These are phyloP conservation scores for Carcina quercana DNA, from an alignment of 2,888 invertebrate species.

Conservation along the genomic window DNA sequence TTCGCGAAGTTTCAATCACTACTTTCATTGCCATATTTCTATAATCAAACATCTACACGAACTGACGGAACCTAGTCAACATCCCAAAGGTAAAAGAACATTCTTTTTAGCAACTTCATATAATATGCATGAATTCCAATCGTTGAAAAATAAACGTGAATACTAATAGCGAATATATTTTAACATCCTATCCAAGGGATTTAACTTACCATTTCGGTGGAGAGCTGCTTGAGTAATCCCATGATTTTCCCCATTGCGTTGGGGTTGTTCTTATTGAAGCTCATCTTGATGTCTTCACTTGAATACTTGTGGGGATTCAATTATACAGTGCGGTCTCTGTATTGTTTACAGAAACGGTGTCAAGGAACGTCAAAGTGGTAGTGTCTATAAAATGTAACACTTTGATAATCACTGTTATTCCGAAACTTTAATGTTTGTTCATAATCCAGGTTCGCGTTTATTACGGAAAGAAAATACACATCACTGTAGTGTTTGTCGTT, in stretches of 20 bases:
- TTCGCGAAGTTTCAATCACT: slow-evolving; percentile 28
- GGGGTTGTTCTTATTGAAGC: slow-evolving; percentile 70
- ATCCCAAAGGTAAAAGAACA: too few relatives aligned
- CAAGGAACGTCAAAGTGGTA: slow-evolving; percentile 64
- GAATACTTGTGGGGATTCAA: slow-evolving; percentile 13
- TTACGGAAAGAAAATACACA: slow-evolving; percentile 44
- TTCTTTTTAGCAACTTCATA: neutral
- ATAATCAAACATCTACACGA: too few relatives aligned
- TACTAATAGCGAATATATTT: slow-evolving; percentile 5
- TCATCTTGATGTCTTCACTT: slow-evolving; percentile 54
- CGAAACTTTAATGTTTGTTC: slow-evolving; percentile 35
- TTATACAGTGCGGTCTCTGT: slow-evolving; percentile 15
- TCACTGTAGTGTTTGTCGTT: slow-evolving; percentile 33
- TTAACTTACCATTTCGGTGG: slow-evolving; percentile 67
- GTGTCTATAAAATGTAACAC: slow-evolving; percentile 50
- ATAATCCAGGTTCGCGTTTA: slow-evolving; percentile 55
- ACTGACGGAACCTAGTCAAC: too few relatives aligned
- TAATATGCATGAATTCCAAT: slow-evolving; percentile 17
- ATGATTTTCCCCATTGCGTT: slow-evolving; percentile 68
- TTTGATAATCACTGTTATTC: slow-evolving; percentile 10
- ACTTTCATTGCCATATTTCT: too few relatives aligned
- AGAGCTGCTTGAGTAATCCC: slow-evolving; percentile 67
- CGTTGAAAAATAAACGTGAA: slow-evolving; percentile 16
- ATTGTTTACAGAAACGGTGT: slow-evolving; percentile 25
- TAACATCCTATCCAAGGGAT: slow-evolving; percentile 1